These are phyloP conservation scores for Baccha elongata DNA, from an alignment of 2,888 invertebrate species.

Conservation along the genomic window DNA sequence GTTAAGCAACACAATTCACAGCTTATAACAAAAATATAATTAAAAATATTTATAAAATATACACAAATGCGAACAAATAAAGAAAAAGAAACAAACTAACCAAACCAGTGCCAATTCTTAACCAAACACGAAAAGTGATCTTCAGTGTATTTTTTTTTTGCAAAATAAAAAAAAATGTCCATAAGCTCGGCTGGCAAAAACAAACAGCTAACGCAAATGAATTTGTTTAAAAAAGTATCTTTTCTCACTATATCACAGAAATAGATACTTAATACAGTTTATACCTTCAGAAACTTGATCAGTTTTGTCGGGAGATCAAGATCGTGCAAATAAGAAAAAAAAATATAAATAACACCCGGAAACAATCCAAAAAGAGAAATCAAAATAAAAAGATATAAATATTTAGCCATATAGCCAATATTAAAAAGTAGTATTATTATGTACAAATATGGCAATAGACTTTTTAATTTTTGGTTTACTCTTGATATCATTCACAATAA, in stretches of 20 bases:
- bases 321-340: conserved; percentile 34
- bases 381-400: conserved; percentile 5
- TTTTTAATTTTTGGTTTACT: conserved; percentile 82
- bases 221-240: conserved; percentile 37
- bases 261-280: conserved; percentile 43
- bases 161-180: conserved; percentile 60
- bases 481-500: conserved; percentile 81
- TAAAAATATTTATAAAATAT: neutral
- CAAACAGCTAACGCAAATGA: conserved; percentile 18
- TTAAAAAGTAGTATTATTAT: conserved; percentile 75
- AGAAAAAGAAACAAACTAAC: conserved; percentile 46
- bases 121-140: conserved; percentile 52
- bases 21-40: conserved; percentile 40
- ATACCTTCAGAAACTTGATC: conserved; percentile 42
- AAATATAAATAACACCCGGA: conserved; percentile 29
- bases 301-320: conserved; percentile 48
- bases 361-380: conserved; percentile 35
- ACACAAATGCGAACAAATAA: neutral
- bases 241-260: conserved; percentile 36
- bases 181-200: conserved; percentile 45
- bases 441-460: conserved; percentile 81
- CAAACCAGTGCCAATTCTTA: conserved; percentile 69
- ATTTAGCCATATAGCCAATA: conserved; percentile 40
- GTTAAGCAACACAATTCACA: conserved; percentile 47
- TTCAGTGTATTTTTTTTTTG: conserved; percentile 22